A percentile compares a stretch with the other conserved stretches of the same genome.
These are phyloP conservation scores for Dolichallabes microphthalmus DNA, from an alignment of 2,113 vertebrate genomes.

Conservation along the genomic window DNA sequence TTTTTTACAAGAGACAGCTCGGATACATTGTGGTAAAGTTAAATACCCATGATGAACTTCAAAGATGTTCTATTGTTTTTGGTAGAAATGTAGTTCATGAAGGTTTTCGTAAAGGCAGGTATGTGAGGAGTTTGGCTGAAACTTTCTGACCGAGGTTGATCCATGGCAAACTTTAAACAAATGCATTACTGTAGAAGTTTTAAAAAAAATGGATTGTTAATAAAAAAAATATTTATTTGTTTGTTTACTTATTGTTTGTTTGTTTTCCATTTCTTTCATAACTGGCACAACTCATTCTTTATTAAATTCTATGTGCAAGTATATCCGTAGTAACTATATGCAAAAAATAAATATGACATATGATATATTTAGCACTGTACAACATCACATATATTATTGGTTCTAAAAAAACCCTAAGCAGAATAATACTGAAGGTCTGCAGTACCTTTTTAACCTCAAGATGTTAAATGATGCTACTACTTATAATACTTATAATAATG, in stretches of 20 bases:
- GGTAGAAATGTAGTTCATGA: background rate
- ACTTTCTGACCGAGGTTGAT: background rate
- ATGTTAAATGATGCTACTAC: background rate
- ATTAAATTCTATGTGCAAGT: background rate
- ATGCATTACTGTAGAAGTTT: too few relatives aligned
- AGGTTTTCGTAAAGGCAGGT: background rate
- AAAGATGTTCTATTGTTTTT: constrained; percentile 9
- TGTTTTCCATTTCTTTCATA: background rate
- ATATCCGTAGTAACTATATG: background rate
- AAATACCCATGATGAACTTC: constrained; percentile 36
- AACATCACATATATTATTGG: background rate
- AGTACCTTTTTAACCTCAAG: background rate
- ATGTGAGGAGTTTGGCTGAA: background rate
- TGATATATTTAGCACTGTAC: background rate
- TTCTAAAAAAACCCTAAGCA: background rate
- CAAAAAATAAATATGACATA: background rate
- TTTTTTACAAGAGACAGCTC: constrained; percentile 2
- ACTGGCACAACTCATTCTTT: background rate
- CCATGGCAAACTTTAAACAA: background rate
- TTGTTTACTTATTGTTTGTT: background rate
- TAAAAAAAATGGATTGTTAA: background rate
- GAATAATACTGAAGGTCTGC: background rate
- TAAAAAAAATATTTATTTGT: background rate
- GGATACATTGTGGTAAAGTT: background rate
- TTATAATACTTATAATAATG: background rate